Base-by-base conservation (phyloP, 2,113 vertebrate genomes). In the Rhinolophus sinicus region DNA sequence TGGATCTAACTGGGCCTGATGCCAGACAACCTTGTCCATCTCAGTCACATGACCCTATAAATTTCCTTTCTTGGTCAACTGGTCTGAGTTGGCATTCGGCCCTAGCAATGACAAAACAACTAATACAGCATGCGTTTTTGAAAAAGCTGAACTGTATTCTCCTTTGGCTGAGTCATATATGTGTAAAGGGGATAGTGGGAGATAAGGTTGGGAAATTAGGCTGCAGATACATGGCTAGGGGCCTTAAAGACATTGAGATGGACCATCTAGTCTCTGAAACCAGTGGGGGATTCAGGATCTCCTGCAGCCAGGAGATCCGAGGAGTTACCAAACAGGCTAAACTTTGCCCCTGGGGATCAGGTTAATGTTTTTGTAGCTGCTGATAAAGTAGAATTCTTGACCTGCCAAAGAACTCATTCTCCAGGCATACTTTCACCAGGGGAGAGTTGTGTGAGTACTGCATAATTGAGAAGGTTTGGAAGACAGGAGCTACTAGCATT, bases 351-450 rank as follows among this genome's bases (percentile, higher is more conserved):
- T 4, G 35, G 88, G 93, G 92, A 98, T 65, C 1, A 13, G 72
- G 65, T 85, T 96, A 80, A 89, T 81, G 15, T 97, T 99, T 98
- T 97, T 98, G 90, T 96, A 98, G 92, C 90, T 88, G 77, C 94
- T 95, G 96, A 98, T 98, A 97, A 98, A 96, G 96, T 97, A 97
- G 95, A 98, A 98, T 97, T 97, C 98, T 98, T 98, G 97, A 96
- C 98, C 97, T 98, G 93, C 88, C 96, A 94, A 95, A 88, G 85
- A 96, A 98, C 96, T 96, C 95, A 95, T 83, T 90, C 88, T 93
- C 84, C 33, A 87, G 80, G 89, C 85, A 96, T 72, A 90, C 96
- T 96, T 97, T 82, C 75, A 93, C 54, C 96, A 88, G 96, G 75
- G 76, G 85, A 92, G 93, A 98, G 93, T n/a, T 60, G 90, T 83